Evolutionary conservation across 1,140 invertebrate species (phyloP).

Genomic region (Heterodera schachtii): DNA sequence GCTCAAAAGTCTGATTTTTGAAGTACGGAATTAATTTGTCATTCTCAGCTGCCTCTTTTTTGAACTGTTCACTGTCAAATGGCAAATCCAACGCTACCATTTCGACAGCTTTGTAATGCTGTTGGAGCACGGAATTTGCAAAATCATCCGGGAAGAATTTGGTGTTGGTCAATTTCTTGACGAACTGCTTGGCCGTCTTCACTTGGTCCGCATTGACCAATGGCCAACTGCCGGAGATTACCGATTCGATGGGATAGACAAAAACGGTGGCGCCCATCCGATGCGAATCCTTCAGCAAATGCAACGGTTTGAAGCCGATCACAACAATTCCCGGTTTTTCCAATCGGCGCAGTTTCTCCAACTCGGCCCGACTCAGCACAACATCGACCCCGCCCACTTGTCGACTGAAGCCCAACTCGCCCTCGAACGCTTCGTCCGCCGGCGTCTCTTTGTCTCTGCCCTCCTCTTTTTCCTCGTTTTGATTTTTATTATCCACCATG

Average conservation of each 20-base stretch:
- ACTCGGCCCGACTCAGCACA: too few relatives aligned
- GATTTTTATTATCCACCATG: too few relatives aligned
- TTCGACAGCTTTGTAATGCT: slow-evolving; percentile 40
- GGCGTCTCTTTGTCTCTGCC: too few relatives aligned
- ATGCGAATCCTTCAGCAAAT: slow-evolving; percentile 39
- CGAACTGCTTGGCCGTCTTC: slow-evolving; percentile 40
- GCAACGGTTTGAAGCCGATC: slow-evolving; percentile 47
- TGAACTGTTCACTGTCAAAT: slow-evolving; percentile 23
- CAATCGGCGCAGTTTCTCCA: too few relatives aligned
- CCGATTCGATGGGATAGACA: slow-evolving; percentile 45
- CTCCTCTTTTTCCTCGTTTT: too few relatives aligned
- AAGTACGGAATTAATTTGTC: slow-evolving; percentile 27
- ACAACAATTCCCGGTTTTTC: slow-evolving; percentile 30
- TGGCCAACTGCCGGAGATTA: slow-evolving; percentile 38
- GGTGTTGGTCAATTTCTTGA: slow-evolving; percentile 33
- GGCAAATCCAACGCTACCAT: slow-evolving; percentile 39
- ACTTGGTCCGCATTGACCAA: slow-evolving; percentile 18
- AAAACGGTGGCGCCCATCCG: slow-evolving; percentile 43
- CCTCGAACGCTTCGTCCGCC: too few relatives aligned
- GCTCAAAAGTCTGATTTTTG: too few relatives aligned
- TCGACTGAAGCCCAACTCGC: too few relatives aligned
- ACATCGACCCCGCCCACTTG: too few relatives aligned
- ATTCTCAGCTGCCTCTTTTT: slow-evolving; percentile 19
- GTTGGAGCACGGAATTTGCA: slow-evolving; percentile 38
- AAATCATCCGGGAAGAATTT: slow-evolving; percentile 32